Evolutionary conservation across 1,140 invertebrate species (phyloP).

Genomic region (Caerostris extrusa): DNA sequence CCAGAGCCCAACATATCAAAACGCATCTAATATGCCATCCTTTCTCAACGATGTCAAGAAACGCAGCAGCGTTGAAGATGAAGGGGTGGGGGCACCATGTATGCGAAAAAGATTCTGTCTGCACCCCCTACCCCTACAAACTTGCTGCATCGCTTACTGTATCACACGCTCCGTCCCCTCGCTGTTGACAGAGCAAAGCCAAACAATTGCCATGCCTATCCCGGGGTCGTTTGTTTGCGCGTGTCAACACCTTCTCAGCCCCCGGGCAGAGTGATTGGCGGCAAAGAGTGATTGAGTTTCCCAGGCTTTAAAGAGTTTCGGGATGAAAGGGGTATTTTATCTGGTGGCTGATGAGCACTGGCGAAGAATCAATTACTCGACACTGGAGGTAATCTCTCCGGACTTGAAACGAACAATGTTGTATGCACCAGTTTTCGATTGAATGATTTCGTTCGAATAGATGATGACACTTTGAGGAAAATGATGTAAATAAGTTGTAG

Average conservation of each 20-base stretch:
- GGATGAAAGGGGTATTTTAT: conserved; percentile 29
- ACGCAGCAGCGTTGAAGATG: background rate
- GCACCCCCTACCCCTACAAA: background rate
- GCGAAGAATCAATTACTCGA: conserved; percentile 23
- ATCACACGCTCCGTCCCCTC: conserved; percentile 17
- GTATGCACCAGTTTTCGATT: background rate
- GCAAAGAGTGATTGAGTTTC: conserved; percentile 39
- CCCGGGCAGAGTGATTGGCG: conserved; percentile 13
- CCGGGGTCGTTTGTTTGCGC: conserved; percentile 7
- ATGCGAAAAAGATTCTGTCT: conserved; percentile 16
- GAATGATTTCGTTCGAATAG: too few relatives aligned
- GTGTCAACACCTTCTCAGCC: conserved; percentile 25
- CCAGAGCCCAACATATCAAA: background rate
- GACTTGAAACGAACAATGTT: background rate
- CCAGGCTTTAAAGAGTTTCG: conserved; percentile 21
- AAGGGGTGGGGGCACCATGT: background rate
- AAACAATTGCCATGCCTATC: conserved; percentile 38
- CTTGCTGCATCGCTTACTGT: background rate
- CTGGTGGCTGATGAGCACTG: background rate
- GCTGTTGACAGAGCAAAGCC: conserved; percentile 24
- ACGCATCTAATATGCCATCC: background rate
- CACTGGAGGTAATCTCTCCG: background rate
- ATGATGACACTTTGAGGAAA: too few relatives aligned
- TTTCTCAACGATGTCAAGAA: conserved; percentile 5
- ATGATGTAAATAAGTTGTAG: too few relatives aligned